Evolutionary conservation across 2,797 vertebrate species (phyloP).

Genomic region (Xiphorhynchus erythropygius): DNA sequence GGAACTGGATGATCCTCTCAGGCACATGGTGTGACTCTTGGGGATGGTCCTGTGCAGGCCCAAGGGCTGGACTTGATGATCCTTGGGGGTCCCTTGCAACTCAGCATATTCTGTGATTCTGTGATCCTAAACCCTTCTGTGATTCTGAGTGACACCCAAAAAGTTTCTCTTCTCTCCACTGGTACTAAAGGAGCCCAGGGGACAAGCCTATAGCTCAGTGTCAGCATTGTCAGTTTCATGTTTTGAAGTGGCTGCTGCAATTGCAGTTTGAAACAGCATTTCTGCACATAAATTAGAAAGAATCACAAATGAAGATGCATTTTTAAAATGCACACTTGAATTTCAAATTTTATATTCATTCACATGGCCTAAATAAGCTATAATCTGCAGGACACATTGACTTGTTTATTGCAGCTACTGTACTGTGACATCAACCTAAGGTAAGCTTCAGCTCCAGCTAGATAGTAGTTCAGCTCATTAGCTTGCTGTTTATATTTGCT

Average conservation of each 20-base stretch:
- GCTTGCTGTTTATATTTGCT: constrained; percentile 53
- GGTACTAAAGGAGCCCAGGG: background rate
- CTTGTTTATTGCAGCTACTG: constrained; percentile 31
- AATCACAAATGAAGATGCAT: background rate
- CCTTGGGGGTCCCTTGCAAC: background rate
- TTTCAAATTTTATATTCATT: background rate
- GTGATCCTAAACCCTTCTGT: background rate
- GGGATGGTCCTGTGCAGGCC: background rate
- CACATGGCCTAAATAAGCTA: background rate
- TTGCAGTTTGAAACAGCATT: background rate
- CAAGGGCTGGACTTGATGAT: background rate
- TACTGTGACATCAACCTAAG: constrained; percentile 17
- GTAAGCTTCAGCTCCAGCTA: constrained; percentile 10
- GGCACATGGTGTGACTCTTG: background rate
- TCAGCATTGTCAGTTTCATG: background rate
- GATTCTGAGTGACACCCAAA: background rate
- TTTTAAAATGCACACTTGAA: background rate
- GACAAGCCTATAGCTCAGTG: background rate
- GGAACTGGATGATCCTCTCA: background rate
- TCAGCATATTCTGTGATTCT: background rate
- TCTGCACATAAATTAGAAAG: background rate
- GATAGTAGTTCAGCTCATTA: constrained; percentile 44
- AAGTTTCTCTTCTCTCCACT: background rate
- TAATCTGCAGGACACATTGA: background rate
- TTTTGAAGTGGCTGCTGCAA: background rate